A percentile compares a stretch with the other conserved stretches of the same genome.
phyloP scores from a whole-genome alignment of 2,888 invertebrate species.

The Carpatolechia fugitivella region DNA sequence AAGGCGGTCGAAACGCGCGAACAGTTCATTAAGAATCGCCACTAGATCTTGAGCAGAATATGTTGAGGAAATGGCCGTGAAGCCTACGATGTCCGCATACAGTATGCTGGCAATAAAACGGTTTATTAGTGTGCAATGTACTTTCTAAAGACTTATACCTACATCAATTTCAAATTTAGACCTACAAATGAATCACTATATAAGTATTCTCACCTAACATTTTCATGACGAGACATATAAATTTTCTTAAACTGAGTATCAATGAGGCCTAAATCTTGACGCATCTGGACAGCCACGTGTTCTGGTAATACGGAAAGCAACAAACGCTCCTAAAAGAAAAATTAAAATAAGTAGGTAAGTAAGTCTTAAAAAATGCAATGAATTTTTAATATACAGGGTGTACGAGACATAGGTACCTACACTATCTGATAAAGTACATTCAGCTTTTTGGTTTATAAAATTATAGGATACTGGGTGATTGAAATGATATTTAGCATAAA shows the following conservation, averaged over 20 bases:
- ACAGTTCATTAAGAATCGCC: constrained; percentile 96
- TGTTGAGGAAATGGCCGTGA: constrained; percentile 96
- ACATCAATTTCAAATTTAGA: background rate
- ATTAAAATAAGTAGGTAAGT: too few species aligned
- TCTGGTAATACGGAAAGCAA: constrained; percentile 95
- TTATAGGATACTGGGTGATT: too few species aligned
- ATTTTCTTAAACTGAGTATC: constrained; percentile 98
- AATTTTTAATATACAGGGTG: too few species aligned
- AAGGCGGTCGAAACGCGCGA: constrained; percentile 96
- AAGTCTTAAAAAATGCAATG: too few species aligned
- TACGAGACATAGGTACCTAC: too few species aligned
- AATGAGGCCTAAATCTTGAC: constrained; percentile 93
- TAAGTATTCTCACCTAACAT: constrained; percentile 94
- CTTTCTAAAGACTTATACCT: background rate
- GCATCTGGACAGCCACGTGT: constrained; percentile 98
- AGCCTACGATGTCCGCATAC: constrained; percentile 98
- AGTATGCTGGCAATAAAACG: constrained; percentile 85
- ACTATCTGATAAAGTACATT: too few species aligned
- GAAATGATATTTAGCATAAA: too few species aligned
- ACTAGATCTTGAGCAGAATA: constrained; percentile 97
- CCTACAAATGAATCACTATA: background rate
- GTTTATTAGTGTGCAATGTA: background rate
- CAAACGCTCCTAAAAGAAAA: constrained; percentile 87
- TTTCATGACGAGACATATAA: constrained; percentile 97
- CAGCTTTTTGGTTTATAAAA: too few species aligned